Percentiles rank a stretch among this genome's conserved stretches.
phyloP scores from a whole-genome alignment of 2,113 vertebrate species.

The Poecile atricapillus region DNA sequence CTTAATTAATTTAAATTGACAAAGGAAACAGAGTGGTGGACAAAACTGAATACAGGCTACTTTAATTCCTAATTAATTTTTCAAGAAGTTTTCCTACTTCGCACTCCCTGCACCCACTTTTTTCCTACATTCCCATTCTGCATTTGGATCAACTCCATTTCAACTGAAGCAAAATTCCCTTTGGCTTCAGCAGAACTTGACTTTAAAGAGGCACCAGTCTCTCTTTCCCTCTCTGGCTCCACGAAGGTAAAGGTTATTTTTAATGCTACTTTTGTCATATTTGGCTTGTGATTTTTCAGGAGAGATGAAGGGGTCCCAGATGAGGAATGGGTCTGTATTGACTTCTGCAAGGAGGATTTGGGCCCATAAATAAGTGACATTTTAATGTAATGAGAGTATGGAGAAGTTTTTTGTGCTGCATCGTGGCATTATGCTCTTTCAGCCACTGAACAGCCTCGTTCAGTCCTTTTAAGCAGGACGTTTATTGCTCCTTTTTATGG shows the following conservation, averaged over 20 bases:
- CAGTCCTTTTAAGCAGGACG: neutral
- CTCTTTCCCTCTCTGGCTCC: neutral
- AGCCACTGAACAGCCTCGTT: neutral
- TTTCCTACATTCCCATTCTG: neutral
- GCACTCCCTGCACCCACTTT: neutral
- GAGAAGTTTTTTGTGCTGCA: neutral
- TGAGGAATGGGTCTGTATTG: neutral
- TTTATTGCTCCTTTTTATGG: neutral
- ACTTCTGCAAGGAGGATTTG: neutral
- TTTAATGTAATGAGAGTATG: neutral
- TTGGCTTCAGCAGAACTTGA: neutral
- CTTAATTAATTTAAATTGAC: neutral
- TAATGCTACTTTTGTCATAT: neutral
- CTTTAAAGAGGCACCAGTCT: neutral
- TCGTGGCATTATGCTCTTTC: neutral
- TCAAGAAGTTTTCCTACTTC: neutral
- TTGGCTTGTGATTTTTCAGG: neutral
- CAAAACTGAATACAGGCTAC: neutral
- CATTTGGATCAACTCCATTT: neutral
- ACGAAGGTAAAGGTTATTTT: neutral
- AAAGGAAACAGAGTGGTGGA: neutral
- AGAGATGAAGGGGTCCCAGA: neutral
- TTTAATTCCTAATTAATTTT: neutral
- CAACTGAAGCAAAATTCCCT: conserved; percentile 35
- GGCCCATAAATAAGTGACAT: neutral